Base-by-base conservation (phyloP, 1,140 invertebrate species). In the Bilobella aurantiaca region DNA sequence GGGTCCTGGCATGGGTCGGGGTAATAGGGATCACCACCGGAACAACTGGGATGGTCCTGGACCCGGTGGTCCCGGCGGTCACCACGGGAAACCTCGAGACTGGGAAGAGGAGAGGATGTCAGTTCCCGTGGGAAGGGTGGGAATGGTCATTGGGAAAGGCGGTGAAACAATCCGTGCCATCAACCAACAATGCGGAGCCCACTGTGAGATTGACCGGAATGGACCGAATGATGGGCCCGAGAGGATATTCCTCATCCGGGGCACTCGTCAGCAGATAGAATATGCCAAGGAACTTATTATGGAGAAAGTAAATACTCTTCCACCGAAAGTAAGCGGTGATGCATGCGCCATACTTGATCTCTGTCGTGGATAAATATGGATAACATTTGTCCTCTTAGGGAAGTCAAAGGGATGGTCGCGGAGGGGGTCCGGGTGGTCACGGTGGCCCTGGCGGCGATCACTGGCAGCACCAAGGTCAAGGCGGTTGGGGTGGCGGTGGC, bases 131-230 rank as follows among this genome's bases (percentile, higher is more conserved):
- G 86, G 88, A 96, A 96, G 78, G 95, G 94, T 79, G 3, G 96
- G 96, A 25, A 86, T 96, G 67, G 91, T 97, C 56, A 96, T 97
- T 77, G 93, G 94, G 64, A 90, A 93, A 84, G 89, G 91, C 68
- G 91, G 92, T 5, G 92, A 95, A 78, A 93, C 92, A 0, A 96
- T 96, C 67, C 93, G 93, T 76, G 86, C 91, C 74, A 94, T 95
- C 23, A 92, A 93, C 78, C 87, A 89, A 73, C 87, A 88, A 74
- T 88, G 88, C 8, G 91, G 91, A 53, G 92, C 93, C 0, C 91
- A 94, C 77, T 94, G 92, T 75, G 92, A 95, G 79, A 79, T 93
- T 72, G 90, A 93, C 78, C 80, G 89, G 59, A 82, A 67, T 58
- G 89, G 74, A 76, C 80, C 86, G 84, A 73, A 89, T 85, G 70